Percentiles rank a stretch among this genome's conserved stretches.
Conservation (phyloP, 2,113 vertebrate genomes). For the Chloropsis cyanopogon region DNA sequence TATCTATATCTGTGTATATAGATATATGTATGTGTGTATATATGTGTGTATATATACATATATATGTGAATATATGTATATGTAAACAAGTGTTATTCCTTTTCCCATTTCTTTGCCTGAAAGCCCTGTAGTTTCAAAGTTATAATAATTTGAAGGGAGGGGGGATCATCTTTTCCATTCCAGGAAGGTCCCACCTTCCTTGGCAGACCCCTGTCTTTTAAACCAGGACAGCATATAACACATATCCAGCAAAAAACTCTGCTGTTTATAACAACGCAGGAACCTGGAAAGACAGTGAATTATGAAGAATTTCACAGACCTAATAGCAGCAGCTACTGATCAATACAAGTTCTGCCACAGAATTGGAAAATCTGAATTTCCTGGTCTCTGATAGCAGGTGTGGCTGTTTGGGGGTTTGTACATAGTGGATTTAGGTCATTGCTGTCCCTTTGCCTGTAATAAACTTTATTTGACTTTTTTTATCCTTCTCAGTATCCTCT, state of each 20-base stretch:
- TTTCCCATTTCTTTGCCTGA: background rate
- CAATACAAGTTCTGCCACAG: background rate
- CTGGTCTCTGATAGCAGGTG: background rate
- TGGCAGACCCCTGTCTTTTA: background rate
- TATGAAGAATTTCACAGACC: background rate
- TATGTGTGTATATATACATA: no score
- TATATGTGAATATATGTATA: no score
- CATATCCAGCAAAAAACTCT: background rate
- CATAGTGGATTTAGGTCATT: background rate
- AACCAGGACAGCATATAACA: background rate
- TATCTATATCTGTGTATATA: no score
- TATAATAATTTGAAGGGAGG: background rate
- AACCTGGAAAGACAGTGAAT: background rate
- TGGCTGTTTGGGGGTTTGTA: background rate
- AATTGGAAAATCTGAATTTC: background rate
- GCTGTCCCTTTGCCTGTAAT: background rate
- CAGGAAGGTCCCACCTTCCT: background rate
- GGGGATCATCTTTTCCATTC: no score
- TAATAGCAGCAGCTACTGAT: background rate
- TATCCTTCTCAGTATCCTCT: background rate
- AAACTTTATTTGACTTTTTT: background rate
- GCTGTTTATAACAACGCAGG: background rate
- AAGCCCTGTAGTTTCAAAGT: background rate
- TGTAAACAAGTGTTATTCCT: background rate
- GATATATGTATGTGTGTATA: no score